Conservation (phyloP, 2,113 vertebrate genomes). For the Polypterus bichir region DNA sequence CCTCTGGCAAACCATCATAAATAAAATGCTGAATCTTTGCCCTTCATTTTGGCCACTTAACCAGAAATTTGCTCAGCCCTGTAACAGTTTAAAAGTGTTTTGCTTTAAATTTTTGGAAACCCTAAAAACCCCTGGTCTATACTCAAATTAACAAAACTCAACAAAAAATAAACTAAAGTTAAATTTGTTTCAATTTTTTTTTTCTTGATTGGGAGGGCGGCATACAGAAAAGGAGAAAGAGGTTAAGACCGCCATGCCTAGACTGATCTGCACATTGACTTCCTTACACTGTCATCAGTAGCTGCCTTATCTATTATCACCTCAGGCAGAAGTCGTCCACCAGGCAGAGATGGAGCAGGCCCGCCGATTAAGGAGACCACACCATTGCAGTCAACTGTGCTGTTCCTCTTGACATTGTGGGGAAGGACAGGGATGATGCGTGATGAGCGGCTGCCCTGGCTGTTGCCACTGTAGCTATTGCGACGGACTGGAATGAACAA, state of each 20-base stretch:
- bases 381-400: slow-evolving; percentile 95
- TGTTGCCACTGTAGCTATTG: slow-evolving; percentile 91
- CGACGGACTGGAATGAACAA: slow-evolving; percentile 88
- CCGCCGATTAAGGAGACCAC: slow-evolving; percentile 91
- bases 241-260: slow-evolving; percentile 62
- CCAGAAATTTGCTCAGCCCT: too few species aligned
- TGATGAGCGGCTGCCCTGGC: slow-evolving; percentile 77
- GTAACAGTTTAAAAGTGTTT: too few species aligned
- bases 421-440: slow-evolving; percentile 80
- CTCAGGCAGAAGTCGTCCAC: slow-evolving; percentile 93
- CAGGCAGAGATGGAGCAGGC: slow-evolving; percentile 61
- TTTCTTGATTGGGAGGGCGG: slow-evolving; percentile 11
- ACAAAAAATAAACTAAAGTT: too few species aligned
- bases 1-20: too few species aligned
- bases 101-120: too few species aligned
- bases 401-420: slow-evolving; percentile 85
- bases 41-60: too few species aligned
- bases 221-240: slow-evolving; percentile 24
- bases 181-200: too few species aligned
- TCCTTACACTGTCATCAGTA: slow-evolving; percentile 72
- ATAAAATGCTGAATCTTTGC: too few species aligned
- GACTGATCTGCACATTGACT: slow-evolving; percentile 51
- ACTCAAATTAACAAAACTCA: too few species aligned
- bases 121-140: too few species aligned
- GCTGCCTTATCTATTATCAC: slow-evolving; percentile 91